These are phyloP conservation scores for Chamaetylas fuelleborni DNA, from an alignment of 2,113 vertebrate species.

Conservation along the genomic window DNA sequence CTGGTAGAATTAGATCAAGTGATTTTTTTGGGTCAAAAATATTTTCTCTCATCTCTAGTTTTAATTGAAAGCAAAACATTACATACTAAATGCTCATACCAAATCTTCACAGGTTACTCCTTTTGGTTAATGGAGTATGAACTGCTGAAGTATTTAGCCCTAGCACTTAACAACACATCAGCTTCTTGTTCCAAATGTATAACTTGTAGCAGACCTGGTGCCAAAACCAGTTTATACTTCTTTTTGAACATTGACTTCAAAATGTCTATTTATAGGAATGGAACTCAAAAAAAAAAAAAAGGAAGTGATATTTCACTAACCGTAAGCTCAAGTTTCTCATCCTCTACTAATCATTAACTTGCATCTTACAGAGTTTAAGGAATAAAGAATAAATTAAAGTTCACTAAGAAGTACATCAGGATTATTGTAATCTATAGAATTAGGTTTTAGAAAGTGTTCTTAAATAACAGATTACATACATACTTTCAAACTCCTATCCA, in stretches of 20 bases:
- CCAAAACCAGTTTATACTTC: constrained; percentile 11
- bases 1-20: constrained; percentile 17
- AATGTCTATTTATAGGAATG: not conserved
- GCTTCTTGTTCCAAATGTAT: constrained; percentile 47
- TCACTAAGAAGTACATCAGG: not conserved
- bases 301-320: not conserved
- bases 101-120: constrained; percentile 41
- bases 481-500: not conserved
- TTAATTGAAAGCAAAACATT: constrained; percentile 41
- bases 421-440: not conserved
- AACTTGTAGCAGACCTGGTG: not conserved
- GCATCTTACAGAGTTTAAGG: not conserved
- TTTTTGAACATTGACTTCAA: not conserved
- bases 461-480: not conserved
- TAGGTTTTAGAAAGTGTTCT: not conserved
- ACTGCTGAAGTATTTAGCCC: constrained; percentile 21
- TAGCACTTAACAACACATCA: constrained; percentile 47
- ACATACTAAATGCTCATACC: constrained; percentile 11
- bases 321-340: not conserved
- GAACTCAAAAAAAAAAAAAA: not conserved
- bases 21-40: not conserved
- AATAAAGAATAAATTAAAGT: not conserved
- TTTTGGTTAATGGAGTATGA: constrained; percentile 50
- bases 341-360: not conserved
- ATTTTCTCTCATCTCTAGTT: not conserved